Percentiles rank a stretch among this genome's conserved stretches.
Conservation (phyloP, 2,797 vertebrate genomes). For the Champsocephalus esox region DNA sequence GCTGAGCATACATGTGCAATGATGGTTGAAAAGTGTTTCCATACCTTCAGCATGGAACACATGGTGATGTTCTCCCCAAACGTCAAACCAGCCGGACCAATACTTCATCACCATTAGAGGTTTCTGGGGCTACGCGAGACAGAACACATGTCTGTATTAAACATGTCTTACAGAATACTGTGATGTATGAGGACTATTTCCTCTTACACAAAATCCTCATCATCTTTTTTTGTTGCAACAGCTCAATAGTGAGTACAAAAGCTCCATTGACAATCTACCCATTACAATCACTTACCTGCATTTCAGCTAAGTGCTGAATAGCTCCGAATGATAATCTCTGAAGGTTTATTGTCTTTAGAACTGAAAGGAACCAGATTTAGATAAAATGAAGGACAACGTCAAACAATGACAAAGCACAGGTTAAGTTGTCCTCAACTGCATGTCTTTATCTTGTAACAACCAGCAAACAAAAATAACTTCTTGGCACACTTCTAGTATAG, state of each 20-base stretch:
- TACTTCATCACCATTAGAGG: slow-evolving; percentile 97
- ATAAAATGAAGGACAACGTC: background rate
- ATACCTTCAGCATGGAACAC: slow-evolving; percentile 91
- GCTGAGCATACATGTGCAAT: background rate
- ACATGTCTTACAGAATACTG: background rate
- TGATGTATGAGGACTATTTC: background rate
- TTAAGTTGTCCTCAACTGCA: slow-evolving; percentile 90
- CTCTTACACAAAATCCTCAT: background rate
- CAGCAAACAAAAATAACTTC: slow-evolving; percentile 63
- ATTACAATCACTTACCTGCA: slow-evolving; percentile 83
- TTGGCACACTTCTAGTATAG: background rate
- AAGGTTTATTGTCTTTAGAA: slow-evolving; percentile 91
- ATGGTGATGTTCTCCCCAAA: slow-evolving; percentile 93
- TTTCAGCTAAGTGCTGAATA: slow-evolving; percentile 81
- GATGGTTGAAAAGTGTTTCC: slow-evolving; percentile 17
- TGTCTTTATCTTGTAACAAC: slow-evolving; percentile 88
- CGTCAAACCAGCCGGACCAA: slow-evolving; percentile 97
- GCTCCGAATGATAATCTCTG: slow-evolving; percentile 84
- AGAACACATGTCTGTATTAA: background rate
- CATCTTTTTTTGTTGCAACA: background rate
- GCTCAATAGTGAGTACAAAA: background rate
- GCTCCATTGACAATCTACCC: background rate
- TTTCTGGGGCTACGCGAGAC: slow-evolving; percentile 83
- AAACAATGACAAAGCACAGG: slow-evolving; percentile 11
- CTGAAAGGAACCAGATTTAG: slow-evolving; percentile 73